Evolutionary conservation across 1,140 invertebrate genomes (phyloP).

Genomic region (Littorina saxatilis): DNA sequence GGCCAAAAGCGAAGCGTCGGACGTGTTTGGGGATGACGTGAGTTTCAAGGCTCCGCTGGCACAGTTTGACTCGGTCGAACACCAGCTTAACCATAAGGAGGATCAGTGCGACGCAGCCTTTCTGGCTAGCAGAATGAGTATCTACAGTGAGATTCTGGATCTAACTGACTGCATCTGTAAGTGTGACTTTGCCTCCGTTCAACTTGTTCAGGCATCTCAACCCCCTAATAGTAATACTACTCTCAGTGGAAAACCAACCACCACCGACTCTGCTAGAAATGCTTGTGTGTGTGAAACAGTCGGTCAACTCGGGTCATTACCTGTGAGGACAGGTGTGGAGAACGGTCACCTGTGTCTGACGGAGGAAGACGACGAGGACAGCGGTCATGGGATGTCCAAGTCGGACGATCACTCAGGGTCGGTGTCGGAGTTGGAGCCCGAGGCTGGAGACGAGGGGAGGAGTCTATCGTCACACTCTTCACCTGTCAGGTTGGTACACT

Average conservation of each 20-base stretch:
- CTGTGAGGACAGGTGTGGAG: no score
- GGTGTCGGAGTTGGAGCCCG: not conserved
- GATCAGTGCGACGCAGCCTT: not conserved
- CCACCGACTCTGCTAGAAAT: no score
- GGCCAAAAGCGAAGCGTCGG: constrained; percentile 9
- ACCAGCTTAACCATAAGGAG: not conserved
- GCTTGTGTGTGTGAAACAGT: no score
- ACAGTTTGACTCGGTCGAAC: constrained; percentile 47
- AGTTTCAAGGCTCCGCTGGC: constrained; percentile 46
- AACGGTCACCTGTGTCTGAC: not conserved
- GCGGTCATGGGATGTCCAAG: constrained; percentile 16
- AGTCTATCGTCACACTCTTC: constrained; percentile 16
- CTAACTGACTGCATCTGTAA: constrained; percentile 33
- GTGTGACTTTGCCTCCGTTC: constrained; percentile 26
- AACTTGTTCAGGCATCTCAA: no score
- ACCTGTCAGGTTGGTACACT: not conserved
- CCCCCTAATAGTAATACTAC: no score
- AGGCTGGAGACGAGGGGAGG: not conserved
- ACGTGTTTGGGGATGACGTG: constrained; percentile 43
- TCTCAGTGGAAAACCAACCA: no score
- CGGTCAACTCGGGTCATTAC: no score
- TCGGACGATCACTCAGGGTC: constrained; percentile 7
- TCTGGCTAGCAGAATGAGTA: constrained; percentile 16
- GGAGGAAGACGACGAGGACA: constrained; percentile 13
- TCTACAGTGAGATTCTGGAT: constrained; percentile 26